Evolutionary conservation across 2,113 vertebrate genomes (phyloP), one percentile per base, ranked within the genome.

Genomic region (Drymodes brunneopygia): DNA sequence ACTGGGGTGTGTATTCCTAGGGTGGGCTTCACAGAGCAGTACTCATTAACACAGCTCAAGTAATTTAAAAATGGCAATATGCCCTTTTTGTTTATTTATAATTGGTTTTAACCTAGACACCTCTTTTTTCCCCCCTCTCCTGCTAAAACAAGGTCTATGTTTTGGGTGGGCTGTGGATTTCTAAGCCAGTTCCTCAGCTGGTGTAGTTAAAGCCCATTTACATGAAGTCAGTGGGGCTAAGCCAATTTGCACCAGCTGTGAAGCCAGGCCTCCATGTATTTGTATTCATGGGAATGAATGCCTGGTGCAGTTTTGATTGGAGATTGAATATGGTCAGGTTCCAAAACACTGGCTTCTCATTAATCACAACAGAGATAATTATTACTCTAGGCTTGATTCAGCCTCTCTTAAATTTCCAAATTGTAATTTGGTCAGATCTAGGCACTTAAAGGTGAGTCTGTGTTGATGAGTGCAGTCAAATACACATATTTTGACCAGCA

Each of bases 281-380:
- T 93, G n/a, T 88, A 88, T 94, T 95, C 90, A 85, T 9, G 71
- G 82, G 64, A 80, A 66, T 47, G 47, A 96, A 93, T 78, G 79
- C 25, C 82, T 94, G 69, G 36, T 90, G 60, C 44, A 53, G 44
- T 91, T 96, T 86, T 64, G 79, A 77, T 53, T 88, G 29, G 69
- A 73, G 75, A 80, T 66, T 94, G 64, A 95, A 74, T 64, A 88
- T 5, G 36, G 85, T 48, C 71, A 86, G 38, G 31, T 92, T 92
- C 81, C 79, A 78, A 90, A 91, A 74, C 44, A 60, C 79, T 81
- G 44, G 40, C 24, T 73, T 92, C 75, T 95, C 88, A 86, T 80
- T 93, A 96, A 92, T 83, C 82, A 91, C 69, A 90, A 64, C 36
- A 90, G 38, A 88, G 74, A 80, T 80, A 47, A 88, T 96, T 88